These are phyloP conservation scores for Macrosoma leucophasiata DNA, from an alignment of 2,888 invertebrate genomes.

Conservation along the genomic window DNA sequence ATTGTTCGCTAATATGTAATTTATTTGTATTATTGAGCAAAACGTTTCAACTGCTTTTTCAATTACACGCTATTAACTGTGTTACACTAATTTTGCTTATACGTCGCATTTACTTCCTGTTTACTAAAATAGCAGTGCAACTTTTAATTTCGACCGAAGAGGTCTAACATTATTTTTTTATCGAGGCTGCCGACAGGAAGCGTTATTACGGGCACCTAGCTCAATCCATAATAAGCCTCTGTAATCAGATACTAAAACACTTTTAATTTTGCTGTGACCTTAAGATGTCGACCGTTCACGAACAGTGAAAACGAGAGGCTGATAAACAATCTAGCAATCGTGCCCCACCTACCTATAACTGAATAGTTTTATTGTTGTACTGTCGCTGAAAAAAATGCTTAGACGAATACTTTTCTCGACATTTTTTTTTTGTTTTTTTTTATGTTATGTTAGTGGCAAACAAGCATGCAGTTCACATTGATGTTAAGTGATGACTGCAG, in stretches of 20 bases:
- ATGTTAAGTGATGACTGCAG: too few species aligned
- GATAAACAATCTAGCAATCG: conserved; percentile 63
- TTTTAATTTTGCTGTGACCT: conserved; percentile 71
- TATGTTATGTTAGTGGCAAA: too few species aligned
- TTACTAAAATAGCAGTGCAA: conserved; percentile 16
- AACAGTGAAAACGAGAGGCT: conserved; percentile 66
- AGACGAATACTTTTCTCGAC: neutral
- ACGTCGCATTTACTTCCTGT: too few species aligned
- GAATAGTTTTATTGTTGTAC: conserved; percentile 42
- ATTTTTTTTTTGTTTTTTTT: too few species aligned
- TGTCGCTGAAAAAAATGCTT: conserved; percentile 22
- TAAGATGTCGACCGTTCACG: conserved; percentile 64
- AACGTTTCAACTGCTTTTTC: too few species aligned
- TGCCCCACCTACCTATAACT: conserved; percentile 49
- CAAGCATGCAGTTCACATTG: too few species aligned
- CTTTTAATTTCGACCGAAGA: conserved; percentile 12
- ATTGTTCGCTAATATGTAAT: too few species aligned
- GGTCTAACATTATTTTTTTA: conserved; percentile 8
- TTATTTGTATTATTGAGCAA: too few species aligned
- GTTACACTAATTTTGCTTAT: too few species aligned
- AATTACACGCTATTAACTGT: too few species aligned
- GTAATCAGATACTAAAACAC: conserved; percentile 71
- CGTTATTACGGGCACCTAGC: conserved; percentile 40
- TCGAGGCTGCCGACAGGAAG: conserved; percentile 42
- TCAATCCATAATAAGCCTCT: conserved; percentile 53